Percentiles rank a stretch among this genome's conserved stretches.
Evolutionary conservation across 2,113 vertebrate species (phyloP).

Genomic region (Poicephalus meyeri): DNA sequence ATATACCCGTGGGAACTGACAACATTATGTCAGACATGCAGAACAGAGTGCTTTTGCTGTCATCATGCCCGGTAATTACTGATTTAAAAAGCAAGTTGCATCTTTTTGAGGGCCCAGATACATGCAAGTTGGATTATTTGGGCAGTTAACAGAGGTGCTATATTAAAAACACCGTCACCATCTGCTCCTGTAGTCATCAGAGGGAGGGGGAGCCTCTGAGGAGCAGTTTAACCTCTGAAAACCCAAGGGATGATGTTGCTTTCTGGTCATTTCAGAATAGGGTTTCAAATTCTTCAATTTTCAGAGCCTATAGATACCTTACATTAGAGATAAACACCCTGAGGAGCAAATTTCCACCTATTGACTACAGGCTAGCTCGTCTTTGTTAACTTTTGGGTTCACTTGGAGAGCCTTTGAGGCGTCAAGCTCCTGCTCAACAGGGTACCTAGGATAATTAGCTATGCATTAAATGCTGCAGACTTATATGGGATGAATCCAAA

Average conservation of each 20-base stretch:
- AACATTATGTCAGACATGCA: neutral
- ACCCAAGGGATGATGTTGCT: accelerated
- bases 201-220: neutral
- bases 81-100: neutral
- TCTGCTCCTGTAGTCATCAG: neutral
- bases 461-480: neutral
- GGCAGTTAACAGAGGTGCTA: neutral
- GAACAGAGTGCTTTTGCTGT: neutral
- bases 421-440: neutral
- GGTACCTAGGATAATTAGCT: neutral
- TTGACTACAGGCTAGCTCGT: neutral
- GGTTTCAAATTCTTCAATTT: neutral
- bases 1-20: neutral
- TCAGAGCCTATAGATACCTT: neutral
- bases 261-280: neutral
- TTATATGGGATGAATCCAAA: neutral
- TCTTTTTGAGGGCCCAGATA: neutral
- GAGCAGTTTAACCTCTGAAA: neutral
- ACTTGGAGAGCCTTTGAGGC: neutral
- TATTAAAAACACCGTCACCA: neutral
- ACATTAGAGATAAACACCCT: neutral
- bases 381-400: neutral
- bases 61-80: neutral
- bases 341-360: neutral
- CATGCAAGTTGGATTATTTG: neutral